Conservation (phyloP, 2,888 invertebrate species). For the Argyresthia goedartella region DNA sequence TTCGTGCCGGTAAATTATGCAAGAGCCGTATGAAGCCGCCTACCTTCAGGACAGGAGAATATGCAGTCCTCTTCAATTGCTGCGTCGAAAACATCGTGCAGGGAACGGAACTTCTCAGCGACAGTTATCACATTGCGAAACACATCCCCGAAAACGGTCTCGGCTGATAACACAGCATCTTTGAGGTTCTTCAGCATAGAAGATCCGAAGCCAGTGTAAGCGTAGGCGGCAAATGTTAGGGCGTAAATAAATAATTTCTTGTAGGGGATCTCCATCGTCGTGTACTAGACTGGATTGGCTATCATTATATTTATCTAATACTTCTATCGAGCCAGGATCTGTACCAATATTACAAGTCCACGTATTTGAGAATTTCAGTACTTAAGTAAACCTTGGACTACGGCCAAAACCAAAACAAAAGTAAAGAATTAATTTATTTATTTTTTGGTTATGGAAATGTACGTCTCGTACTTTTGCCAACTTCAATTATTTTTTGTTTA, state of each 20-base stretch:
- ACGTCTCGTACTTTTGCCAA: no score
- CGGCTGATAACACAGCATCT: conserved; percentile 85
- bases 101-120: conserved; percentile 79
- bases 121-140: conserved; percentile 80
- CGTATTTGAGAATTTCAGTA: neutral
- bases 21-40: no score
- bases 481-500: no score
- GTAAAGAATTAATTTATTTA: neutral
- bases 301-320: neutral
- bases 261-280: conserved; percentile 79
- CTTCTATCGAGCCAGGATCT: no score
- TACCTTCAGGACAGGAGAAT: conserved; percentile 82
- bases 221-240: conserved; percentile 82
- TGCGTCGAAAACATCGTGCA: conserved; percentile 87
- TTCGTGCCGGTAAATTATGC: neutral
- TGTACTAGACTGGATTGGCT: neutral
- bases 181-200: conserved; percentile 78
- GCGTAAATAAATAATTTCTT: conserved; percentile 81
- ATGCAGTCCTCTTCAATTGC: conserved; percentile 88
- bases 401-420: neutral
- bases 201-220: conserved; percentile 85
- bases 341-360: neutral
- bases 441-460: no score
- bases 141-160: conserved; percentile 84
- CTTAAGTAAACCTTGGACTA: neutral